Base-by-base conservation (phyloP, 2,888 invertebrate species). In the Pseudoips prasinana region DNA sequence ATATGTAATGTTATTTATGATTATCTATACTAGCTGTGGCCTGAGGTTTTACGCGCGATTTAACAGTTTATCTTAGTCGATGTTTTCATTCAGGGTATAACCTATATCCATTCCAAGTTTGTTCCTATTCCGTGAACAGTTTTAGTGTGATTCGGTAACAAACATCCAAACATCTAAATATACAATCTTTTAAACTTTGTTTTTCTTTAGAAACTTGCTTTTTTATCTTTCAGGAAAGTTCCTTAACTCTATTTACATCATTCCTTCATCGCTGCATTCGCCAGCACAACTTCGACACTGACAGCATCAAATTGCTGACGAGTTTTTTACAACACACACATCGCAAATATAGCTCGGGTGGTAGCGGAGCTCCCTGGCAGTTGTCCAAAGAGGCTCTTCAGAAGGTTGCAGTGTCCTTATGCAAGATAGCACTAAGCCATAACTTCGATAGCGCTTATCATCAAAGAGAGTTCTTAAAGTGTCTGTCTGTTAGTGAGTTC, bases 391-490 rank as follows among this genome's bases (percentile, higher is more conserved):
- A 90, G 36, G 70, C 83, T 1, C 89, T 93, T 27, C 90, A 92
- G 49, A 82, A 64, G 33, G 86, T 91, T 0, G 85, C 92, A 0
- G 85, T 92, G 9, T 85, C 89, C 5, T 73, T 94, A 11, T 77
- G 93, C n/a, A 87, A 92, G 37, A 80, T 90, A 1, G 90, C 92
- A 1, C 66, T 95, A 0, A 90, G 90, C 32, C 75, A 90, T 39
- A 90, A 91, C 48, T 92, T 94, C 46, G 85, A 88, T 22, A 94
- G 93, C 30, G 85, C 90, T 0, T 88, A 89, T 49, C 90, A 92
- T 55, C 93, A 93, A 67, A 89, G 91, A 18, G 89, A 91, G 51
- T 91, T 94, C 45, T 71, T 95, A 1, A 83, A 89, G 28, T 86
- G 90, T 40, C 73, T 94, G 20, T 89, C 90, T 29, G 80, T 87